Evolutionary conservation across 2,888 invertebrate species (phyloP).

Genomic region (Hyalella azteca): DNA sequence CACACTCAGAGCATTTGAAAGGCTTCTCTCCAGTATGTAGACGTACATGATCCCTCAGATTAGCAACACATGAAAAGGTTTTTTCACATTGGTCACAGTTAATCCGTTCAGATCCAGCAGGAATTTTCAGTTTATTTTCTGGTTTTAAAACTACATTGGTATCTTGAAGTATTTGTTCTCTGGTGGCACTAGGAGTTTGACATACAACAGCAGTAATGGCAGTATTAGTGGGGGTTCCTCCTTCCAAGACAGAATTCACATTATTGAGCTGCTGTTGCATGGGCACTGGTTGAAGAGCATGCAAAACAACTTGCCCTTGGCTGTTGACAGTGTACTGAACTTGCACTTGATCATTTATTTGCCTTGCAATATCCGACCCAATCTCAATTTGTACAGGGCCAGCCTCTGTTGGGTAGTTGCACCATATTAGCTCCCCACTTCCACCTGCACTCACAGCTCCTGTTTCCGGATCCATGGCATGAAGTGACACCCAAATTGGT

Average conservation of each 20-base stretch:
- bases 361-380: conserved; percentile 51
- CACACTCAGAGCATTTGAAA: conserved; percentile 55
- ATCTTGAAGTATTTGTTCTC: neutral
- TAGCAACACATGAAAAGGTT: conserved; percentile 57
- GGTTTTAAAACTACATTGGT: conserved; percentile 26
- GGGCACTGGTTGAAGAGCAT: conserved; percentile 40
- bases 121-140: conserved; percentile 4
- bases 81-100: conserved; percentile 53
- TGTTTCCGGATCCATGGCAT: conserved; percentile 18
- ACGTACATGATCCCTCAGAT: conserved; percentile 55
- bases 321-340: conserved; percentile 48
- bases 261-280: conserved; percentile 44
- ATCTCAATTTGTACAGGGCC: conserved; percentile 56
- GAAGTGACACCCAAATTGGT: neutral
- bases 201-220: conserved; percentile 25
- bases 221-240: conserved; percentile 15
- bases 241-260: conserved; percentile 40
- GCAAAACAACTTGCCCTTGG: conserved; percentile 6
- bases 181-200: conserved; percentile 22
- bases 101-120: conserved; percentile 46
- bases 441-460: neutral
- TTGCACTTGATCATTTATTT: conserved; percentile 54
- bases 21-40: conserved; percentile 57
- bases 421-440: conserved; percentile 49
- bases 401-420: conserved; percentile 46